Evolutionary conservation across 2,888 invertebrate genomes (phyloP).

Genomic region (Pogonocherus hispidulus): DNA sequence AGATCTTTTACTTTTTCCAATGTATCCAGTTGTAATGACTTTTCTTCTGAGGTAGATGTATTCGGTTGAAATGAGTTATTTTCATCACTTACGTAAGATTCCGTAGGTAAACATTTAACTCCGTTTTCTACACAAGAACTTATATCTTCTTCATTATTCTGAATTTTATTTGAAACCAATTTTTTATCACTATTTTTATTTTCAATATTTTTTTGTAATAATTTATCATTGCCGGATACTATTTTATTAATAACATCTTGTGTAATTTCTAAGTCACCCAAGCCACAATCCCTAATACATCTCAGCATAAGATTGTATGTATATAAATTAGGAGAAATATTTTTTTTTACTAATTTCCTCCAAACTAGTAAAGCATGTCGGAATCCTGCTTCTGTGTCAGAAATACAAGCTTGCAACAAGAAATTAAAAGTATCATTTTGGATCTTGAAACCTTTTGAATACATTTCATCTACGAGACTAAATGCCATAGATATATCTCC

Average conservation of each 20-base stretch:
- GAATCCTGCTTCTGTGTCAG: conserved; percentile 85
- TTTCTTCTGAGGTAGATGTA: background rate
- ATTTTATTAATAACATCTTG: conserved; percentile 66
- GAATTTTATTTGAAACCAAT: background rate
- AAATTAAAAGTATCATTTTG: conserved; percentile 82
- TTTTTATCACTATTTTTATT: conserved; percentile 8
- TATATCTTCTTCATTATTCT: background rate
- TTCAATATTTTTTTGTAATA: background rate
- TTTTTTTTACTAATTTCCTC: conserved; percentile 81
- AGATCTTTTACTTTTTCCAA: background rate
- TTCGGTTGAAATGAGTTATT: background rate
- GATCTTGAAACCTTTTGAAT: conserved; percentile 73
- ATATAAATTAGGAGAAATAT: conserved; percentile 78
- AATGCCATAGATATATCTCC: conserved; percentile 85
- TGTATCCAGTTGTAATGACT: background rate
- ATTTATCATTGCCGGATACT: conserved; percentile 18
- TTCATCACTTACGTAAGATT: too few species aligned
- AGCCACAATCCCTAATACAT: conserved; percentile 84
- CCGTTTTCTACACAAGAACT: background rate
- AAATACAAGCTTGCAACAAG: conserved; percentile 86
- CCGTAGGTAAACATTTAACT: background rate
- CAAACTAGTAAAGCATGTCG: conserved; percentile 87
- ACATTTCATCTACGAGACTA: conserved; percentile 87
- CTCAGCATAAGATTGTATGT: conserved; percentile 87
- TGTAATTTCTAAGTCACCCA: conserved; percentile 77